phyloP scores from a whole-genome alignment of 2,797 vertebrate genomes.

The Sorex maritimensis region DNA sequence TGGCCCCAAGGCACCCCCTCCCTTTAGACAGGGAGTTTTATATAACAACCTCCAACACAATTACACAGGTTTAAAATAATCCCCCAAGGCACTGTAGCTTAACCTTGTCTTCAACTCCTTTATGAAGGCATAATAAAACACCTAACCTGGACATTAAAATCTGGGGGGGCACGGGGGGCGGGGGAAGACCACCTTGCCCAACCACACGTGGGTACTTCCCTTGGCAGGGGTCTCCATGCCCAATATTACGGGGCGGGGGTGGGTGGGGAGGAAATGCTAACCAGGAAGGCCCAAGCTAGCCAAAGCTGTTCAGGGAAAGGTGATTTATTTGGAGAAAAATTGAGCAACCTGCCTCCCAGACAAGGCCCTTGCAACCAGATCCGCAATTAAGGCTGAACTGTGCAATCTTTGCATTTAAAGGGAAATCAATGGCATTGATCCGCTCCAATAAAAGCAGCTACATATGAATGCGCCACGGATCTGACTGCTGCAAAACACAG shows the following conservation, averaged over 20 bases:
- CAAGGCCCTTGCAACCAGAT: conserved; percentile 70
- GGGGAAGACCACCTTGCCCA: background rate
- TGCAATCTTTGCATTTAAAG: conserved; percentile 87
- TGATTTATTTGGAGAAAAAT: conserved; percentile 77
- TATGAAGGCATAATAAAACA: conserved; percentile 32
- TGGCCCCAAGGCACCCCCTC: rapidly evolving
- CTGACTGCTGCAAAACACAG: conserved; percentile 58
- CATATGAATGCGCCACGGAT: conserved; percentile 60
- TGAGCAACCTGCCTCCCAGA: conserved; percentile 68
- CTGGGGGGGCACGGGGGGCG: too few relatives aligned
- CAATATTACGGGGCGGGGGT: too few relatives aligned
- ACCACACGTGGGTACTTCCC: rapidly evolving
- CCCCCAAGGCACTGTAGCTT: background rate
- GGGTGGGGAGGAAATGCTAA: background rate
- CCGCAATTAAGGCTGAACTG: conserved; percentile 85
- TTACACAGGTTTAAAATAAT: background rate
- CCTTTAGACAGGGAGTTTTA: background rate
- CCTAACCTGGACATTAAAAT: background rate
- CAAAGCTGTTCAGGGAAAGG: conserved; percentile 67
- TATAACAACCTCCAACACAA: background rate
- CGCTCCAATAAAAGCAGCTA: conserved; percentile 83
- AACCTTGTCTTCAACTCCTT: conserved; percentile 22
- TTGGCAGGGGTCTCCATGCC: background rate
- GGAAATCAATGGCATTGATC: conserved; percentile 89
- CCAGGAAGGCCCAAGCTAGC: conserved; percentile 44